Evolutionary conservation across 2,797 vertebrate species (phyloP).

Genomic region (Podarcis lilfordi): DNA sequence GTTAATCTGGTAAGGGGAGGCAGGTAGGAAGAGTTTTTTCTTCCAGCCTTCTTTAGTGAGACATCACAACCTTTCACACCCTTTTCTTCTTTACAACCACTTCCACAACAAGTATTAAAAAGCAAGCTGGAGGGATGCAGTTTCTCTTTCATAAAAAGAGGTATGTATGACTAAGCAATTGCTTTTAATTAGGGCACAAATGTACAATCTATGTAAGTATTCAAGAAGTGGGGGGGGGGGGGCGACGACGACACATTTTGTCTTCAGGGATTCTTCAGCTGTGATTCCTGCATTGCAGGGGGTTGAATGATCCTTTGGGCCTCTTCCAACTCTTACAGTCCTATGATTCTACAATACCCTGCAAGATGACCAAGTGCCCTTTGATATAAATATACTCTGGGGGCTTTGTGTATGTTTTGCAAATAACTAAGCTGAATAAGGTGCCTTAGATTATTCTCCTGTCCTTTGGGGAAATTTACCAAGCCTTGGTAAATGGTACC

Average conservation of each 20-base stretch:
- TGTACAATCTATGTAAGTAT: fast-evolving
- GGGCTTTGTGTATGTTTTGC: background rate
- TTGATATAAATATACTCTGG: fast-evolving
- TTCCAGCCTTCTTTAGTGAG: background rate
- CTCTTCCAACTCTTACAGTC: too few relatives aligned
- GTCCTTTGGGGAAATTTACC: background rate
- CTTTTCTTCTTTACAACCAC: background rate
- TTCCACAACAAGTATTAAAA: background rate
- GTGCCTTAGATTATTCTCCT: slow-evolving; percentile 57
- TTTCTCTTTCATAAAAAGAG: background rate
- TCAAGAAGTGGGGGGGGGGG: too few relatives aligned
- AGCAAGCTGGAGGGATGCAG: background rate
- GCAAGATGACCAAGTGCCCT: background rate
- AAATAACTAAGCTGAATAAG: slow-evolving; percentile 27
- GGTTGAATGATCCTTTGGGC: too few relatives aligned
- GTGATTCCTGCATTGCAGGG: too few relatives aligned
- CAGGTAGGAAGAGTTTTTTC: too few relatives aligned
- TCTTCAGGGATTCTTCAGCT: background rate
- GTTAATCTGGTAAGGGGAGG: background rate
- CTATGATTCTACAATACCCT: background rate
- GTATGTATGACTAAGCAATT: background rate
- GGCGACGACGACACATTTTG: background rate
- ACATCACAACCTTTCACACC: background rate
- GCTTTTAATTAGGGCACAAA: fast-evolving
- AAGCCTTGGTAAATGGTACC: fast-evolving